Conservation (phyloP, 2,888 invertebrate species). For the Agonopterix arenella region DNA sequence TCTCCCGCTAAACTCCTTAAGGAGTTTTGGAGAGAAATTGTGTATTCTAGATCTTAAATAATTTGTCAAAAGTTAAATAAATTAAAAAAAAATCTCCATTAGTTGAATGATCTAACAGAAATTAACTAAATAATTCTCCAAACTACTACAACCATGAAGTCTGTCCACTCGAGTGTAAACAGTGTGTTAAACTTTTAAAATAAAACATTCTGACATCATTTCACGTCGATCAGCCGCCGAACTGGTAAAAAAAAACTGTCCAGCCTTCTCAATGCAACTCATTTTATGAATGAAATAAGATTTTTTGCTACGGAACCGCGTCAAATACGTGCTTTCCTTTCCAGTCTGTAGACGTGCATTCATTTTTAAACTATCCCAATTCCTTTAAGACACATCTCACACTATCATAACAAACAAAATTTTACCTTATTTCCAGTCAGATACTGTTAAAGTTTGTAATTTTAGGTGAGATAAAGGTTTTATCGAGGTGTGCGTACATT, state of each 20-base stretch:
- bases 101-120: too few relatives aligned
- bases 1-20: too few relatives aligned
- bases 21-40: too few relatives aligned
- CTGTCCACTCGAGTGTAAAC: constrained; percentile 53
- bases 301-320: constrained; percentile 63
- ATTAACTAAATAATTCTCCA: too few relatives aligned
- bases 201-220: constrained; percentile 60
- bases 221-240: constrained; percentile 62
- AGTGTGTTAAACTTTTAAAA: constrained; percentile 59
- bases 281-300: constrained; percentile 76
- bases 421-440: not conserved
- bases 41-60: too few relatives aligned
- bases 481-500: constrained; percentile 28
- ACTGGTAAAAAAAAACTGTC: constrained; percentile 32
- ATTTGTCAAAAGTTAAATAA: too few relatives aligned
- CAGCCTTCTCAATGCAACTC: constrained; percentile 63
- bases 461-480: constrained; percentile 6
- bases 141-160: constrained; percentile 45
- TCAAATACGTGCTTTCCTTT: constrained; percentile 75
- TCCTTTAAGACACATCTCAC: constrained; percentile 37
- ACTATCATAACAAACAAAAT: constrained; percentile 1
- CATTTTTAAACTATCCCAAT: constrained; percentile 54
- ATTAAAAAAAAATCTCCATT: too few relatives aligned
- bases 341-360: constrained; percentile 63
- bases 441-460: not conserved